These are phyloP conservation scores for Melitaea athalia DNA, from an alignment of 2,888 invertebrate genomes.

Conservation along the genomic window DNA sequence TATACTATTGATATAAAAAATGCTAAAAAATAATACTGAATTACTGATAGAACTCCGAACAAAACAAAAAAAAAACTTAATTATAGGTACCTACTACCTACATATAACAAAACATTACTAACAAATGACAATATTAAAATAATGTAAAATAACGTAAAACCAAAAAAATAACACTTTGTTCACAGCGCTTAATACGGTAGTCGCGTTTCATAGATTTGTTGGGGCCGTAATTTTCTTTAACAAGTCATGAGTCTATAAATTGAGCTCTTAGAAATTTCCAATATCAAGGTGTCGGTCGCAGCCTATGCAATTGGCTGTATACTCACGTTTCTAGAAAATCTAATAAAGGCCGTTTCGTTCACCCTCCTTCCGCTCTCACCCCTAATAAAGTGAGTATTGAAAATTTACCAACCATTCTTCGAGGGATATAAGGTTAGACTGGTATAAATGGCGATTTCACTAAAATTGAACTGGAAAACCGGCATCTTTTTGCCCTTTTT, in stretches of 20 bases:
- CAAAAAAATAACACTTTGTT: no score
- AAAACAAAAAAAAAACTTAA: no score
- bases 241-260: constrained; percentile 17
- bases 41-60: no score
- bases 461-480: constrained; percentile 44
- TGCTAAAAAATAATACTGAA: no score
- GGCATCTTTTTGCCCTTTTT: constrained; percentile 11
- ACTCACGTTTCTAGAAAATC: constrained; percentile 77
- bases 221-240: constrained; percentile 11
- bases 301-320: constrained; percentile 61
- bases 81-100: no score
- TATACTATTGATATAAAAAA: no score
- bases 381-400: constrained; percentile 83
- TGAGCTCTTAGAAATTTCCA: constrained; percentile 47
- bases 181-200: background rate
- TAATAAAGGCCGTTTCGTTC: constrained; percentile 77
- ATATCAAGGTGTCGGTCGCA: constrained; percentile 65
- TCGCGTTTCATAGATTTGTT: constrained; percentile 1
- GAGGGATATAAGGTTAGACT: constrained; percentile 77
- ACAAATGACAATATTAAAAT: no score
- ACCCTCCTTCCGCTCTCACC: constrained; percentile 71
- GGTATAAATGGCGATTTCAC: constrained; percentile 63
- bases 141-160: no score
- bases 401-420: constrained; percentile 83
- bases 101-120: no score